Conservation (phyloP, 2,888 invertebrate species). For the Drosophila robusta region DNA sequence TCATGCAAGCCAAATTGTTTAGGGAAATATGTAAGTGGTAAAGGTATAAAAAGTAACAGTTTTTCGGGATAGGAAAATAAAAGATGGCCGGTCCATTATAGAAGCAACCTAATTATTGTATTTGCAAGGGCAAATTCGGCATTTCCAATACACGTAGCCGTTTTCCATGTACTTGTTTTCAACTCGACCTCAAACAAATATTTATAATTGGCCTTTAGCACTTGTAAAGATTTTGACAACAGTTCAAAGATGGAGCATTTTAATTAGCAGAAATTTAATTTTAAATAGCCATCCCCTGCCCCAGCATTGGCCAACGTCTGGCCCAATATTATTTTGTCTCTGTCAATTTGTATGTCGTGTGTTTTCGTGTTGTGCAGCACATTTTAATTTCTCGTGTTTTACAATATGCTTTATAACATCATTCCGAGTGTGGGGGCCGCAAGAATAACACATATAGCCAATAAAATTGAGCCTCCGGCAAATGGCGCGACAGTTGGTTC, state of each 20-base stretch:
- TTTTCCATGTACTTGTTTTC: no score
- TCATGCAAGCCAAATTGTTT: no score
- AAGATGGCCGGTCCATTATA: no score
- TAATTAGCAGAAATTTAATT: conserved; percentile 15
- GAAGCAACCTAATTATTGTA: no score
- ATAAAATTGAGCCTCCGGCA: conserved; percentile 37
- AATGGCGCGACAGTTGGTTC: conserved; percentile 37
- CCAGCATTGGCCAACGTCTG: not conserved
- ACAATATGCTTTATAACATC: conserved; percentile 44
- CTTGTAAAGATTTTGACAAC: not conserved
- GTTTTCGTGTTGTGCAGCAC: conserved; percentile 21
- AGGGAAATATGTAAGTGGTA: no score
- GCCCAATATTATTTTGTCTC: not conserved
- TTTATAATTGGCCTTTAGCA: conserved; percentile 1
- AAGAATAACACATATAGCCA: conserved; percentile 28
- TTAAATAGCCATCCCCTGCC: not conserved
- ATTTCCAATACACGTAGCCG: no score
- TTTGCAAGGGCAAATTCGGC: no score
- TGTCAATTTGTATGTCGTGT: conserved; percentile 10
- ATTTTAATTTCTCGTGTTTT: conserved; percentile 65
- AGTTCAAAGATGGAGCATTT: conserved; percentile 1
- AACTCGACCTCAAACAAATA: not conserved
- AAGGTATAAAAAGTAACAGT: no score
- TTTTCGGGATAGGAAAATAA: no score
- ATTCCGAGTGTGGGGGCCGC: conserved; percentile 18